Percentiles rank a stretch among this genome's conserved stretches.
phyloP scores from a whole-genome alignment of 2,888 invertebrate species.

The Lymantria monacha region DNA sequence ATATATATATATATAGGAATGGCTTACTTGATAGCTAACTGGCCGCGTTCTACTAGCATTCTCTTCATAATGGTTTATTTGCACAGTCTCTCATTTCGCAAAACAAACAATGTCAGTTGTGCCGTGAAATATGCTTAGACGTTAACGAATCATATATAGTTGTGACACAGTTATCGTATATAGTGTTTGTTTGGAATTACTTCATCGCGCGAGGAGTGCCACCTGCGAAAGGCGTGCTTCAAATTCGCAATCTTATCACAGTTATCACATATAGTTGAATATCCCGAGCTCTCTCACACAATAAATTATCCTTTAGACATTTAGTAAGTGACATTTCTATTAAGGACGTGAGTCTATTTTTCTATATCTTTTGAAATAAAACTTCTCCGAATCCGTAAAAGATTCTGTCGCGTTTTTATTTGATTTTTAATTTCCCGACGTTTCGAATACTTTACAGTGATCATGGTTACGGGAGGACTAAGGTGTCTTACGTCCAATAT shows the following conservation, averaged over 20 bases:
- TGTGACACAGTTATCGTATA: conserved; percentile 37
- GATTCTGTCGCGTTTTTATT: no score
- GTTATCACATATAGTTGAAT: background rate
- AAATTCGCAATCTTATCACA: background rate
- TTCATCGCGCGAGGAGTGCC: conserved; percentile 29
- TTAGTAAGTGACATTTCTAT: no score
- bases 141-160: conserved; percentile 39
- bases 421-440: no score
- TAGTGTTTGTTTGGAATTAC: conserved; percentile 43
- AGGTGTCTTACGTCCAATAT: no score
- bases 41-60: background rate
- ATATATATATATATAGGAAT: no score
- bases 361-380: no score
- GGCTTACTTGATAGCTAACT: background rate
- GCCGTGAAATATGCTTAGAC: conserved; percentile 40
- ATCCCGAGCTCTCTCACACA: no score
- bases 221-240: conserved; percentile 27
- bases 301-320: no score
- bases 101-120: conserved; percentile 33
- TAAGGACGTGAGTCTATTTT: no score
- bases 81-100: conserved; percentile 33
- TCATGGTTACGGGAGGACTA: no score
- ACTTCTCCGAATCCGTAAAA: no score
- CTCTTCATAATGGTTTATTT: conserved; percentile 14
- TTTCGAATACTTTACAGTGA: no score